These are phyloP conservation scores for Myotis findleyi DNA, from an alignment of 2,797 vertebrate genomes.

Conservation along the genomic window DNA sequence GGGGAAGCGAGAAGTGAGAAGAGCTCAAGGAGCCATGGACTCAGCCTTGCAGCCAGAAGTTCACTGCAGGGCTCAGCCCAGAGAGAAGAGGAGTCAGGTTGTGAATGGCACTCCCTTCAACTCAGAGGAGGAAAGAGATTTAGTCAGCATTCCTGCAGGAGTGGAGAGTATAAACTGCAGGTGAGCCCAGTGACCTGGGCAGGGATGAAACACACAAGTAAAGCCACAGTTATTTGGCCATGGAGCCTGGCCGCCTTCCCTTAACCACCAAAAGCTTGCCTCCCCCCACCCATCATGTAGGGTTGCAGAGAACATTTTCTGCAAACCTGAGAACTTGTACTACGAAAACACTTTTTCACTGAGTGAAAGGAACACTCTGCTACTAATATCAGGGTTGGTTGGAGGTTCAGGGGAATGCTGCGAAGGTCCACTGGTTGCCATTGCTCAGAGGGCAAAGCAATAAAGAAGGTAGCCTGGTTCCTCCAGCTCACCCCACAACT, in stretches of 20 bases:
- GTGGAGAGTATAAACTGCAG: not conserved
- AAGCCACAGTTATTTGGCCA: not conserved
- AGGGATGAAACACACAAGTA: not conserved
- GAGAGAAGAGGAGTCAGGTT: not conserved
- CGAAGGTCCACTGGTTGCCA: not conserved
- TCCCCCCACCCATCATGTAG: not conserved
- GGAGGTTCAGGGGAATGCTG: not conserved
- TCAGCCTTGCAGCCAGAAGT: not conserved
- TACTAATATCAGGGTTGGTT: not conserved
- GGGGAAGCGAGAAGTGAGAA: not conserved
- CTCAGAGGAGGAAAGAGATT: not conserved
- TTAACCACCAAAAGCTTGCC: not conserved
- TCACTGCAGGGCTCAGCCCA: not conserved
- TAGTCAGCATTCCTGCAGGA: not conserved
- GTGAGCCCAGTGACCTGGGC: not conserved
- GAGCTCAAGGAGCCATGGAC: not conserved
- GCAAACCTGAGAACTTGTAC: not conserved
- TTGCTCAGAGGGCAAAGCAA: not conserved
- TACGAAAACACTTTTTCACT: not conserved
- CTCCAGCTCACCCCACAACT: not conserved
- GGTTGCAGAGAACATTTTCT: not conserved
- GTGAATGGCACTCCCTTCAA: not conserved
- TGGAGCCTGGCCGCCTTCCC: not conserved
- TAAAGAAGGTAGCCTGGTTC: not conserved
- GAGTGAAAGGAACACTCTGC: not conserved